Base-by-base conservation (phyloP, 2,888 invertebrate genomes). In the Cremastinae sp. region DNA sequence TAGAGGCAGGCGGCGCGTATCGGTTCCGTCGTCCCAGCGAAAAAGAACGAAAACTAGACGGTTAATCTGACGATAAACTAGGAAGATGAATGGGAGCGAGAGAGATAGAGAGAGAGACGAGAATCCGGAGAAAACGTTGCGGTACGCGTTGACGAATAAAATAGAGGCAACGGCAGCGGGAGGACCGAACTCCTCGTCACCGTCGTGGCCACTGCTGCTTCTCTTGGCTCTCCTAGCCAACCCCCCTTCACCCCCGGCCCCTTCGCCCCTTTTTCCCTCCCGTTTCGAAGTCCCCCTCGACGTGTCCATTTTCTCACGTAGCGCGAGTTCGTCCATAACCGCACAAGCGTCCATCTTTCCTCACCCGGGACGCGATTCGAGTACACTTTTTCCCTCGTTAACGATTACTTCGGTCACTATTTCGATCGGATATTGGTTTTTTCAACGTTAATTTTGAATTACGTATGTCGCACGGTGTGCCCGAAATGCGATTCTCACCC, bases 121-220 rank as follows among this genome's bases (percentile, higher is more conserved):
- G 56, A 35, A 47, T 20, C 9, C 22, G 22, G 58, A 49, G 41
- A 68, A 58, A 58, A 68, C 56, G 39, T 68, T 58, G 56, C 47
- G 39, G 47, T 20, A 68, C 68, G 58, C 58, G 49, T 56, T 55
- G 49, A 41, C 43, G 45, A 62, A 45, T 43, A 70, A 45, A 70
- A 68, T 58, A 68, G 45, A 61, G 47, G 61, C 64, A 76, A 72
- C 72, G 73, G 69, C 65, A 70, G 70, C 76, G 43, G 53, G 73
- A 73, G 76, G 59, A 77, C 73, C 73, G 73, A 77, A 73, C 76
- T 77, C 73, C 76, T 76, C 73, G 76, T 76, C 73, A 69, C 73
- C 76, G 76, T 73, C 72, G 76, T 76, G 76, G 65, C 76, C 73
- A 76, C 76, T 76, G 76, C 73, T 76, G 69, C 62, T 73, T 65